Conservation (phyloP, 2,797 vertebrate species). For the Catharus ustulatus region DNA sequence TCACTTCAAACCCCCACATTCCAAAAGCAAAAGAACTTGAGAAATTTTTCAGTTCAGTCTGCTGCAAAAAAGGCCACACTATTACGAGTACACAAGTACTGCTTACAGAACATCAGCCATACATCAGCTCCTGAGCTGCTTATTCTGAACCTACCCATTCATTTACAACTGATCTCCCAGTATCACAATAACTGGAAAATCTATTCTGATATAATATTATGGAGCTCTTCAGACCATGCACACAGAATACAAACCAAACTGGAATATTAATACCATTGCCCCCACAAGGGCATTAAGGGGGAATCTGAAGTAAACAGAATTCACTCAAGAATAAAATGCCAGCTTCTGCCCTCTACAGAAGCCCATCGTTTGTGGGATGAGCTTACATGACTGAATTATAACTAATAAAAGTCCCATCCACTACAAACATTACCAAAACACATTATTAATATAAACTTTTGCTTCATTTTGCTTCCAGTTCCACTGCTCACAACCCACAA, state of each 20-base stretch:
- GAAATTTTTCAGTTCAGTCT: background rate
- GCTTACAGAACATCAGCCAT: background rate
- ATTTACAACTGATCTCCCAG: background rate
- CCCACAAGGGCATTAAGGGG: background rate
- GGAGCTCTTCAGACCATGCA: background rate
- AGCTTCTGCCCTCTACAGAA: background rate
- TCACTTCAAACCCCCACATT: background rate
- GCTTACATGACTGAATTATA: background rate
- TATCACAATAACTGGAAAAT: background rate
- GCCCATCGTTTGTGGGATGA: background rate
- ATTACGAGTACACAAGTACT: accelerated
- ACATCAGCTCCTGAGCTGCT: background rate
- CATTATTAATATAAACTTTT: background rate
- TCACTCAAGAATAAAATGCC: background rate
- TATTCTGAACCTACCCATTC: background rate
- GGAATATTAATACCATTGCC: background rate
- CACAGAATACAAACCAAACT: background rate
- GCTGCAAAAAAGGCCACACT: background rate
- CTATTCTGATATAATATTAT: background rate
- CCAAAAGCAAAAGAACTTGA: background rate
- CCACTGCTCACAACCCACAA: background rate
- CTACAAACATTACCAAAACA: background rate
- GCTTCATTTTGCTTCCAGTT: background rate
- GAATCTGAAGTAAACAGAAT: background rate
- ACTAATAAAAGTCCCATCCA: accelerated